These are phyloP conservation scores for Pelobates cultripes DNA, from an alignment of 2,797 vertebrate genomes.

Conservation along the genomic window DNA sequence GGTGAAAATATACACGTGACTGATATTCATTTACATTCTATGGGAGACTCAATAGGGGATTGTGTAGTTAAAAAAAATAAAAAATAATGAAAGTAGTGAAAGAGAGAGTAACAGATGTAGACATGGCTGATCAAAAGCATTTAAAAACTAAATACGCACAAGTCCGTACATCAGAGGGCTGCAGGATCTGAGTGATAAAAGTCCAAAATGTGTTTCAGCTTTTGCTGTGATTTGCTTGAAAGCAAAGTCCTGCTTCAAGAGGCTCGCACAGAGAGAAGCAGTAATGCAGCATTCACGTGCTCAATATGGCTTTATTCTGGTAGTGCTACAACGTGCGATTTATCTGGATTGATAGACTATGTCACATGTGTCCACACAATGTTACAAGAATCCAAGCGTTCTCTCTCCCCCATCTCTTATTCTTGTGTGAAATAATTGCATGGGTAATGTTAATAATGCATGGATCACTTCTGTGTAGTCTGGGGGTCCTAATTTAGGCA, in stretches of 20 bases:
- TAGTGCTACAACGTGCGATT: too few relatives aligned
- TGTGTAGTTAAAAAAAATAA: slow-evolving; percentile 24
- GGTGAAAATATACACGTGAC: slow-evolving; percentile 12
- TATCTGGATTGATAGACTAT: too few relatives aligned
- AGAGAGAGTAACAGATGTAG: slow-evolving; percentile 44
- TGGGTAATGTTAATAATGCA: too few relatives aligned
- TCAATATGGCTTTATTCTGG: not conserved
- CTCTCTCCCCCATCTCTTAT: too few relatives aligned
- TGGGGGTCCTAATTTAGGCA: too few relatives aligned
- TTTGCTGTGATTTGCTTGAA: slow-evolving; percentile 30
- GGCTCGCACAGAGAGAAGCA: slow-evolving; percentile 4
- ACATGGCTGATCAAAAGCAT: slow-evolving; percentile 42
- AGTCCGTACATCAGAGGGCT: slow-evolving; percentile 27
- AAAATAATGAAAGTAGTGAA: slow-evolving; percentile 3
- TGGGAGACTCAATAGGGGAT: slow-evolving; percentile 36
- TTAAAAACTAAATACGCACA: slow-evolving; percentile 18
- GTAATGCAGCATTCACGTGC: not conserved
- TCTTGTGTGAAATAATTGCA: too few relatives aligned
- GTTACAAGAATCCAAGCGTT: too few relatives aligned
- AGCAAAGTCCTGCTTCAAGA: slow-evolving; percentile 30
- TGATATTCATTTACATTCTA: slow-evolving; percentile 32
- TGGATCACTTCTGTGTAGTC: too few relatives aligned
- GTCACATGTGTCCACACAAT: too few relatives aligned
- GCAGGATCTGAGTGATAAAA: slow-evolving; percentile 21
- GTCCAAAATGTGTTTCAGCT: slow-evolving; percentile 22